Evolutionary conservation across 1,140 invertebrate genomes (phyloP).

Genomic region (Gryon sp.): DNA sequence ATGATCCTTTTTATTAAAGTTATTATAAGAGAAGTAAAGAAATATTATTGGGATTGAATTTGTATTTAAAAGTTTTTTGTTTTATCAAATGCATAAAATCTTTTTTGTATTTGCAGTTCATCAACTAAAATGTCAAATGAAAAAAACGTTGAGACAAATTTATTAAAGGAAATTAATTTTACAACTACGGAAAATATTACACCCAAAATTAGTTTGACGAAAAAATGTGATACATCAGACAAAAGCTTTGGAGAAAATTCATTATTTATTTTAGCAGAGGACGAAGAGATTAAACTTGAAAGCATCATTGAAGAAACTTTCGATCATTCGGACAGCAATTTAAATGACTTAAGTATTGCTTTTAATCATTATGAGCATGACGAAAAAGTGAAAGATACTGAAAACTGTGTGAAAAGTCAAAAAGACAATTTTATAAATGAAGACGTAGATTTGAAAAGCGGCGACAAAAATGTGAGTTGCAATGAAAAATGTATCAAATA

Average conservation of each 20-base stretch:
- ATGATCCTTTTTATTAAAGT: too few relatives aligned
- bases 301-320: slow-evolving; percentile 7
- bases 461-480: neutral
- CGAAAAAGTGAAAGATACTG: too few relatives aligned
- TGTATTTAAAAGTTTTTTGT: too few relatives aligned
- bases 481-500: slow-evolving; percentile 4
- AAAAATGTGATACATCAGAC: neutral
- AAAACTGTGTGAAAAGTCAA: too few relatives aligned
- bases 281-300: slow-evolving; percentile 16
- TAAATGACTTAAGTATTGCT: too few relatives aligned
- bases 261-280: slow-evolving; percentile 1
- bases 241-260: neutral
- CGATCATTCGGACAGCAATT: neutral
- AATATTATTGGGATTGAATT: too few relatives aligned
- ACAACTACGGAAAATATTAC: neutral
- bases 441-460: neutral
- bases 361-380: too few relatives aligned
- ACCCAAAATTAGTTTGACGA: slow-evolving; percentile 4
- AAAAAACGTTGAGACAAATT: slow-evolving; percentile 3
- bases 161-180: slow-evolving; percentile 1
- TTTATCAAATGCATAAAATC: too few relatives aligned
- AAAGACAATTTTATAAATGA: neutral
- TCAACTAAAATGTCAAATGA: slow-evolving; percentile 16
- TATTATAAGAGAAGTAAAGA: too few relatives aligned
- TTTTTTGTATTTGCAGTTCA: slow-evolving; percentile 14